Base-by-base conservation (phyloP, 2,888 invertebrate genomes). In the Agriopis aurantiaria region DNA sequence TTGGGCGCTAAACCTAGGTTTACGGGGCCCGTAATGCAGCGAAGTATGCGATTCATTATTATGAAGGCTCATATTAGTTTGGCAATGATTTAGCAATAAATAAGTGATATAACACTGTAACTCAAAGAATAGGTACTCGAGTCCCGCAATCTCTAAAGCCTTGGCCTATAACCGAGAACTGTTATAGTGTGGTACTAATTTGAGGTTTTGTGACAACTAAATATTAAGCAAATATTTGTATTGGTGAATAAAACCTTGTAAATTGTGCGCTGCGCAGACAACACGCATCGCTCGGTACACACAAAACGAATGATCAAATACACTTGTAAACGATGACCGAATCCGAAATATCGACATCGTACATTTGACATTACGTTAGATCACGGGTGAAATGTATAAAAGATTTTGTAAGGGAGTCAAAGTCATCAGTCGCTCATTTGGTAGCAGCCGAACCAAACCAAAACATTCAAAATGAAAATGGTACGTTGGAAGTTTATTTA, bases 331-430 rank as follows among this genome's bases (percentile, higher is more conserved):
- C 61, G 86, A 85, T 88, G 87, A 88, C 85, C 85, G 86, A 86
- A 88, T 89, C 86, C 83, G 85, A 84, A 83, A 89, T 89, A 90
- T 87, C 88, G 88, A 88, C 85, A 88, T 86, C 84, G 80, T 80
- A 82, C 88, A 79, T 89, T 85, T 88, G 89, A 88, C 86, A 89
- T 90, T 91, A 89, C 87, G 88, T 85, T 91, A 91, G 87, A 84
- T 80, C 79, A 84, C 82, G 76, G 78, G 84, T 86, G 88, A 89
- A 89, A 89, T 90, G 90, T 93, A 93, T 93, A 93, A 89, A 93
- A 93, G 91, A 90, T 83, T 88, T 84, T 80, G 87, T 79, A 78
- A 78, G 82, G 76, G 81, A 68, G 78, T 79, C 73, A 80, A 76
- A 75, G 75, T 80, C 86, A 92, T 91, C 92, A 93, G 91, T 92